Conservation (phyloP, 2,797 vertebrate species). For the Ptychobarbus kaznakovi region DNA sequence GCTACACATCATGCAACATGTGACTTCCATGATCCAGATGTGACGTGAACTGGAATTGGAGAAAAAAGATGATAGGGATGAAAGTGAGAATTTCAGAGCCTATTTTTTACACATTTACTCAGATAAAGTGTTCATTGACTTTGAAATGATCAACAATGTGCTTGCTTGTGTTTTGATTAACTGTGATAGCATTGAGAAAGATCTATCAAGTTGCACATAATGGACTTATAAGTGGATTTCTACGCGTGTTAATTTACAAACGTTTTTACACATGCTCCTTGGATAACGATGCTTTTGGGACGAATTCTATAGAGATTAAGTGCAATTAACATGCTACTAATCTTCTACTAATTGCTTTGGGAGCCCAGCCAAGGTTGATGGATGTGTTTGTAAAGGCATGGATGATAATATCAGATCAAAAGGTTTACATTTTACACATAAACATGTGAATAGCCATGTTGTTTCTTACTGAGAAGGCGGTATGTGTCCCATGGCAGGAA, state of each 20-base stretch:
- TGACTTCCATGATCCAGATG: neutral
- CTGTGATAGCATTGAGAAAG: neutral
- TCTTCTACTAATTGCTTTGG: neutral
- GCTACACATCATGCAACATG: neutral
- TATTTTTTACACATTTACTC: neutral
- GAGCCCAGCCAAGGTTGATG: neutral
- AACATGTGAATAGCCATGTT: neutral
- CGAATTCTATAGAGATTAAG: slow-evolving; percentile 6
- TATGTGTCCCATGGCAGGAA: neutral
- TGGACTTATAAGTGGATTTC: slow-evolving; percentile 12
- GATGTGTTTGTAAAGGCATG: slow-evolving; percentile 1
- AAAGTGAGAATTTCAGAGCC: neutral
- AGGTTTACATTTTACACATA: neutral
- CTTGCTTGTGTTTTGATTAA: neutral
- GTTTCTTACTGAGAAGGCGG: neutral
- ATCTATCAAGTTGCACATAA: slow-evolving; percentile 2
- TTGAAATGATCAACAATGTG: neutral
- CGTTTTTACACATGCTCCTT: neutral
- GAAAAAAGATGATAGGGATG: neutral
- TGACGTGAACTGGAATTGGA: neutral
- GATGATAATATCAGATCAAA: slow-evolving; percentile 3
- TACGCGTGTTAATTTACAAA: slow-evolving; percentile 8
- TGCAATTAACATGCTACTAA: neutral
- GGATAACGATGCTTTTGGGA: slow-evolving; percentile 9
- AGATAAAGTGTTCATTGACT: neutral